Percentiles rank a stretch among this genome's conserved stretches.
Evolutionary conservation across 2,888 invertebrate species (phyloP).

Genomic region (Diogma glabrata): DNA sequence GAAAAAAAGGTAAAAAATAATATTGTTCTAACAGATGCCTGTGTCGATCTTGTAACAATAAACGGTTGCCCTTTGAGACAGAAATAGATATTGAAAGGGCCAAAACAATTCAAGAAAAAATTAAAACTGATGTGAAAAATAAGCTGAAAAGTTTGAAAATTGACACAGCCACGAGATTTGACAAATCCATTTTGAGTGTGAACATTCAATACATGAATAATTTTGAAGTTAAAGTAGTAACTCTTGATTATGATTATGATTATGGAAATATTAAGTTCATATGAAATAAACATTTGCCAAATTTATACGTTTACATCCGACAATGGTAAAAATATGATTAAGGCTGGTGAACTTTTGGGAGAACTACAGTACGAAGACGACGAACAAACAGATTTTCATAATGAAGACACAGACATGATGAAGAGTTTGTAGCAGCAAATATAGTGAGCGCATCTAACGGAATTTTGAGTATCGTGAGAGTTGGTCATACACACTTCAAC

Average conservation of each 20-base stretch:
- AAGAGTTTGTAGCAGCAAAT: slow-evolving; percentile 1
- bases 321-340: slow-evolving; percentile 5
- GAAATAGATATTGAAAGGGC: background rate
- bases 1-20: background rate
- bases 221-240: background rate
- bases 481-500: slow-evolving; percentile 3
- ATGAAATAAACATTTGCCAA: slow-evolving; percentile 3
- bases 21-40: slow-evolving; percentile 1
- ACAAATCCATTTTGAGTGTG: slow-evolving; percentile 4
- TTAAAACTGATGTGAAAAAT: slow-evolving; percentile 3
- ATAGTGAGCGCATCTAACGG: slow-evolving; percentile 2
- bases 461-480: slow-evolving; percentile 8
- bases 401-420: background rate
- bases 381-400: background rate
- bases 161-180: slow-evolving; percentile 2
- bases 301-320: background rate
- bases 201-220: background rate
- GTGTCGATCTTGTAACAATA: background rate
- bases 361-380: background rate
- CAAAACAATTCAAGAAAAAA: slow-evolving; percentile 1
- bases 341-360: background rate
- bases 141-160: background rate
- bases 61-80: background rate
- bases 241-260: background rate
- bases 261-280: slow-evolving; percentile 4